Conservation (phyloP, 1,140 invertebrate species). For the Atta colombica region DNA sequence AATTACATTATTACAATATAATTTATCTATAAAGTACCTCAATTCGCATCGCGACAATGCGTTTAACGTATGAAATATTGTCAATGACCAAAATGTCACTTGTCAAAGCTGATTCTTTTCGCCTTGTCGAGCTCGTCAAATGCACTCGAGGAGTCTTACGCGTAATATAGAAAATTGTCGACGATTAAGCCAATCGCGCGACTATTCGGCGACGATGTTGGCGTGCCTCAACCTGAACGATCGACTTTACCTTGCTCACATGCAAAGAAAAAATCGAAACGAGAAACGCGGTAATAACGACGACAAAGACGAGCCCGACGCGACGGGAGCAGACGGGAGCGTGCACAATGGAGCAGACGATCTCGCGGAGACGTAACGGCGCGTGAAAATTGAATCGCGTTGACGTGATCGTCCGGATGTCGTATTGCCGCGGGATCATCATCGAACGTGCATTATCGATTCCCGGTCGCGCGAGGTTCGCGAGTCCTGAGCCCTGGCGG, state of each 20-base stretch:
- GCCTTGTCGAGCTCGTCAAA: not conserved
- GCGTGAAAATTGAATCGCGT: not conserved
- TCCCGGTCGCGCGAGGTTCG: not conserved
- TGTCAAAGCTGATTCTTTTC: not conserved
- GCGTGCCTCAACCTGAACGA: not conserved
- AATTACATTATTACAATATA: not conserved
- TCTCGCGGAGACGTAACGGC: not conserved
- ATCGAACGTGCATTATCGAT: slow-evolving; percentile 35
- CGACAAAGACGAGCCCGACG: not conserved
- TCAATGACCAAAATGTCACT: slow-evolving; percentile 2
- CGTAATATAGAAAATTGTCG: not conserved
- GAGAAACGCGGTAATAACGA: not conserved
- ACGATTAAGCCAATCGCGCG: slow-evolving; percentile 24
- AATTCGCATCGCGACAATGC: not conserved
- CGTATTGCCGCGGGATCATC: not conserved
- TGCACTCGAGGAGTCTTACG: not conserved
- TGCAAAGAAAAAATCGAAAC: not conserved
- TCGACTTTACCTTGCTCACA: not conserved
- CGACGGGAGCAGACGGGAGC: not conserved
- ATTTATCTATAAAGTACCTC: not conserved
- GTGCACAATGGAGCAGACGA: not conserved
- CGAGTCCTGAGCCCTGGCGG: not conserved
- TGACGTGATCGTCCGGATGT: not conserved
- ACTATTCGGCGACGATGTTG: not conserved
- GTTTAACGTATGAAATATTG: not conserved